These are phyloP conservation scores for Hippocampus abdominalis DNA, from an alignment of 2,113 vertebrate species.

Conservation along the genomic window DNA sequence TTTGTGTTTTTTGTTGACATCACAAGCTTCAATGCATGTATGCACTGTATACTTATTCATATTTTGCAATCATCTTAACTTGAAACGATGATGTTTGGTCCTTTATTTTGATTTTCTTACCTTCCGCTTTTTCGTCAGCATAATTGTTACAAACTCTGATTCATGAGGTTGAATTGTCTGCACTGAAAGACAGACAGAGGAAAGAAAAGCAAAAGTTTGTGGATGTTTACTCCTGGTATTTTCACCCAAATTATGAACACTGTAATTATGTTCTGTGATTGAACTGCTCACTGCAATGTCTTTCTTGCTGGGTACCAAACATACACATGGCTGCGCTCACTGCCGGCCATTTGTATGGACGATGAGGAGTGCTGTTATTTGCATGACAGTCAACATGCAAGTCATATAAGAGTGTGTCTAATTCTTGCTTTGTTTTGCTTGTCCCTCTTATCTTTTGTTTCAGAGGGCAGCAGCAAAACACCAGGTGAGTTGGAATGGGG, in stretches of 20 bases:
- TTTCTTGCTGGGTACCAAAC: conserved; percentile 20
- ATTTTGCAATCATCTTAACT: not conserved
- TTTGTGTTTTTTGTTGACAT: no score
- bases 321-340: conserved; percentile 64
- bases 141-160: no score
- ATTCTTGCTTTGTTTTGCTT: conserved; percentile 48
- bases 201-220: not conserved
- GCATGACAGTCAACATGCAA: conserved; percentile 85
- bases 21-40: not conserved
- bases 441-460: conserved; percentile 64
- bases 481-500: conserved; percentile 85
- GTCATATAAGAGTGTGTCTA: conserved; percentile 70
- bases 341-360: conserved; percentile 64
- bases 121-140: not conserved
- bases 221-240: not conserved
- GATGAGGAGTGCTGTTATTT: conserved; percentile 55
- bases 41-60: not conserved
- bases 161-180: not conserved
- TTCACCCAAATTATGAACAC: conserved; percentile 3
- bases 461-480: conserved; percentile 84
- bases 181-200: not conserved
- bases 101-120: not conserved
- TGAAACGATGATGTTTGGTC: not conserved
- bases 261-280: not conserved
- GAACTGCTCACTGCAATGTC: not conserved